Evolutionary conservation across 1,140 invertebrate species (phyloP), one percentile per base, ranked within the genome.

Genomic region (Augochlora pura): DNA sequence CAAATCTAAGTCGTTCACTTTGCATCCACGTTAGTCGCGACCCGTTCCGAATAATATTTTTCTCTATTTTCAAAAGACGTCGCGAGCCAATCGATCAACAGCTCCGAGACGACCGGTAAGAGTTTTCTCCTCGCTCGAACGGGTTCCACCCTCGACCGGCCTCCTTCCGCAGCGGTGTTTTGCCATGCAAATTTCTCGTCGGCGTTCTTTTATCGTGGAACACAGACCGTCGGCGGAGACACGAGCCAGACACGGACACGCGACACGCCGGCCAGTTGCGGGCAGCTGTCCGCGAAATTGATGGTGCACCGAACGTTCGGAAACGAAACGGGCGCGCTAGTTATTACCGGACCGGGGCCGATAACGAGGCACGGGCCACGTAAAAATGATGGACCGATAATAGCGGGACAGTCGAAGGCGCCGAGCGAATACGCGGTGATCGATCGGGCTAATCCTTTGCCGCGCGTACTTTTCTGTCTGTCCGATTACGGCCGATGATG

Each of bases 321-420:
- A 14, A 12, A 46, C 27, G 38, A 32, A 5, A 10, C 49, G 57
- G 21, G 42, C 42, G 42, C 42, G 42, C 42, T 32, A 27, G 32
- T 67, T 27, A 62, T 39, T 67, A 77, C 65, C 57, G 49, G 27
- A 8, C 25, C 0, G n/a, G 0, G 10, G 74, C 75, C 57, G 49
- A 85, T 85, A 85, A 78, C 57, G 60, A n/a, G 68, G 68, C 70
- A n/a, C 54, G 39, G 10, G 66, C 54, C 77, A 76, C 25, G 54
- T 71, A 77, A 60, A 74, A 76, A 70, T 66, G 68, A 63, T 59
- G 5, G 23, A n/a, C 25, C 25, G 52, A 62, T 76, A 62, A 25
- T 9, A 21, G 54, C 39, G 66, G 81, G 67, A 78, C 21, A n/a
- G 54, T 8, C 42, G 2, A 2, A 12, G 42, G 42, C 42, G 42